A percentile compares a stretch with the other conserved stretches of the same genome.
phyloP scores from a whole-genome alignment of 2,113 vertebrate species.

The Thomomys bottae region DNA sequence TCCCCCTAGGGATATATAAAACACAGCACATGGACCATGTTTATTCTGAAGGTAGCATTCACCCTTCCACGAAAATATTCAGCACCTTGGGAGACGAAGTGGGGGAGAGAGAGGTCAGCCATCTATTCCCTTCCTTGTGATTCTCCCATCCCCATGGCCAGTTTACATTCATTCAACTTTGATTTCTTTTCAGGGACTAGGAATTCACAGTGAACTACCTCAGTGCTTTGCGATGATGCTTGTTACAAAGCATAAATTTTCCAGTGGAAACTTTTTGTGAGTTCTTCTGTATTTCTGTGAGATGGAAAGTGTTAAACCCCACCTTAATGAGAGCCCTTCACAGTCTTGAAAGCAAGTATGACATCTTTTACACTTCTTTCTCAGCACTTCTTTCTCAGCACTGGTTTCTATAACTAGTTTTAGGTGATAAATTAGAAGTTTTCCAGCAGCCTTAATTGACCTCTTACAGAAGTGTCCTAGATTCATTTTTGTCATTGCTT shows the following conservation, averaged over 20 bases:
- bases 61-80: neutral
- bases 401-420: neutral
- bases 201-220: neutral
- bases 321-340: neutral
- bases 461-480: neutral
- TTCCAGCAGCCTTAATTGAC: neutral
- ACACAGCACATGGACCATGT: neutral
- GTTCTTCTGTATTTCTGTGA: neutral
- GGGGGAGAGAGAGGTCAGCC: neutral
- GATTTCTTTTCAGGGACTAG: neutral
- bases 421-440: neutral
- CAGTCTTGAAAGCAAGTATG: neutral
- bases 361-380: neutral
- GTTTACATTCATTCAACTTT: neutral
- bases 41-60: neutral
- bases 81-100: neutral
- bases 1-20: too few species aligned
- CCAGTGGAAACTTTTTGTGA: neutral
- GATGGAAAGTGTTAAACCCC: neutral
- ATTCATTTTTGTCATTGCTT: neutral
- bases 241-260: neutral
- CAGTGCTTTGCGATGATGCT: neutral
- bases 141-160: neutral
- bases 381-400: neutral
- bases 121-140: neutral